Evolutionary conservation across 1,140 invertebrate genomes (phyloP), one percentile per base, ranked within the genome.

Genomic region (Drosophila lini): DNA sequence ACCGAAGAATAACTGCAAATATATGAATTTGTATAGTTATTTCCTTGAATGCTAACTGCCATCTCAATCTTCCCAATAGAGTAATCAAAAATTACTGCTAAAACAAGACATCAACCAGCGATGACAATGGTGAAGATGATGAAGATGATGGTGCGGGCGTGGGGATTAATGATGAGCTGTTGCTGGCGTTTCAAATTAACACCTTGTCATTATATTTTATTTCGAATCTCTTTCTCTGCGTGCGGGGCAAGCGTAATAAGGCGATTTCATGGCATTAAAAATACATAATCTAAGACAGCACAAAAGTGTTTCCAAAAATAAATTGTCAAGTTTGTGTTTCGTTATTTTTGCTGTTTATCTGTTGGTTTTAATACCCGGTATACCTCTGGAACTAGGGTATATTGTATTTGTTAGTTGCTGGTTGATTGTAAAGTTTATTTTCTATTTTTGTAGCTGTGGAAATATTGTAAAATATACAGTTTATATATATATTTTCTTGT

Each of bases 251-350:
- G 55, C 38, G 62, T 73, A 64, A 59, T 60, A 76, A 76, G 59
- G 56, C 58, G 63, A 75, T 74, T 74, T 74, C 10, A 41, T 58
- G 69, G 62, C 61, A 80, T 59, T 79, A 65, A 61, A 50, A 80
- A 70, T 42, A 76, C 63, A 76, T 82, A 78, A 81, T 74, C 80
- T 63, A 53, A 82, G 73, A 62, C 77, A 58, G 56, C 47, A 58
- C 28, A 68, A 41, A 59, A 64, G 36, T 63, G 56, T 58, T 78
- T 69, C 79, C 69, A 53, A 81, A 81, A 81, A 81, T 81, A 81
- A 86, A 77, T 62, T 78, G 68, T 65, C 59, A 78, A 69, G 56
- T 78, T 64, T 63, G 36, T 60, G 40, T 60, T 63, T 56, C n/a
- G 13, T 40, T 36, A 36, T 56, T 32, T 48, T 22, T 52, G 5